Percentiles rank a stretch among this genome's conserved stretches.
Conservation (phyloP, 2,888 invertebrate species). For the Drosophila formosana region DNA sequence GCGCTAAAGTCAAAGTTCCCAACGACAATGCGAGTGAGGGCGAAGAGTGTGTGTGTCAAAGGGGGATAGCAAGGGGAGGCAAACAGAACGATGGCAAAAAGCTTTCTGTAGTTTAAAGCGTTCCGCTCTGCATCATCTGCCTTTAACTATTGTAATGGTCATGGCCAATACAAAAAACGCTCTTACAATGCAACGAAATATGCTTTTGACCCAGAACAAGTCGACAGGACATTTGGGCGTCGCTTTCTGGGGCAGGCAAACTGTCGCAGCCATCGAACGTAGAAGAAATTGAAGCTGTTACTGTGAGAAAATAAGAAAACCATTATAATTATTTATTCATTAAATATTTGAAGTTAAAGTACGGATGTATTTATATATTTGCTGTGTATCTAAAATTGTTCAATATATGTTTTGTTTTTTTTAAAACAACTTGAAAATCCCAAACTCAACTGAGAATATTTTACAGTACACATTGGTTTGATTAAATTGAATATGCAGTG, state of each 20-base stretch:
- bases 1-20: slow-evolving; percentile 59
- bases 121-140: slow-evolving; percentile 49
- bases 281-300: too few species aligned
- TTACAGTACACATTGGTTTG: too few species aligned
- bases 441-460: too few species aligned
- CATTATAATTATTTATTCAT: too few species aligned
- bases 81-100: slow-evolving; percentile 32
- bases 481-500: too few species aligned
- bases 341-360: too few species aligned
- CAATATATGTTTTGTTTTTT: too few species aligned
- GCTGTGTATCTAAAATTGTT: too few species aligned
- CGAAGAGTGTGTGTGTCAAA: background rate
- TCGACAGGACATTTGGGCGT: slow-evolving; percentile 42
- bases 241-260: slow-evolving; percentile 2
- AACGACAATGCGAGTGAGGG: slow-evolving; percentile 24
- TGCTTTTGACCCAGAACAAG: slow-evolving; percentile 30
- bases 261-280: background rate
- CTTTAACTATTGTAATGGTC: slow-evolving; percentile 39
- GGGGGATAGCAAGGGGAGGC: background rate
- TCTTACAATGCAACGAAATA: slow-evolving; percentile 39
- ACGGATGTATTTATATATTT: too few species aligned
- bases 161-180: slow-evolving; percentile 14
- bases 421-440: too few species aligned
- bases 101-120: slow-evolving; percentile 63
- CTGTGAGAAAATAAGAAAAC: too few species aligned